Base-by-base conservation (phyloP, 2,888 invertebrate species). In the Agonopterix subpropinquella region DNA sequence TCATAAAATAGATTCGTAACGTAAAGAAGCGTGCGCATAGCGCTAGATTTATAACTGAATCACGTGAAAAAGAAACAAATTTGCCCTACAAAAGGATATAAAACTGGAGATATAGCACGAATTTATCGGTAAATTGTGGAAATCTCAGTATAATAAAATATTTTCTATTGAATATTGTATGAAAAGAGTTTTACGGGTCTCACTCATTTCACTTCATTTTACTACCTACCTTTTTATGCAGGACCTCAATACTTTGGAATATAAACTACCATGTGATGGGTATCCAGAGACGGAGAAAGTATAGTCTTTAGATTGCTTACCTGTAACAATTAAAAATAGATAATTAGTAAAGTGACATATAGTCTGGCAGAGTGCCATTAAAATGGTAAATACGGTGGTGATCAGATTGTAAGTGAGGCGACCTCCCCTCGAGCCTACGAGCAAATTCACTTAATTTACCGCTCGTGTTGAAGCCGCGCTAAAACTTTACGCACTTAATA, bases 401-500 rank as follows among this genome's bases (percentile, higher is more conserved):
- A 79, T 80, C 71, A 75, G 73, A 77, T 77, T 74, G 71, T 65
- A 68, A 70, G 64, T 58, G 64, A 54, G 62, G 54, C 59, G 57
- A 56, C 59, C 61, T 60, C 62, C 68, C 67, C 65, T 62, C 63
- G 47, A 70, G 68, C 68, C 70, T 70, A 68, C 67, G 67, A 79
- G 72, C 65, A 75, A 83, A 83, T 83, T 83, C 76, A 80, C 80
- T 84, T 82, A 84, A 82, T 84, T 81, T 76, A 73, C 74, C 74
- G 73, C 72, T 71, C 72, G 68, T 70, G 71, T 67, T 69, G 70
- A 67, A 66, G 65, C 73, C 67, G 69, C 70, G 74, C 77, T 78
- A 71, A 83, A 87, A 87, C 81, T 86, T 86, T 83, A 85, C 85
- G 82, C 85, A 84, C 85, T 85, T 87, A 85, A 87, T 85, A 82